These are phyloP conservation scores for Thalassoma bifasciatum DNA, from an alignment of 2,113 vertebrate genomes.

Conservation along the genomic window DNA sequence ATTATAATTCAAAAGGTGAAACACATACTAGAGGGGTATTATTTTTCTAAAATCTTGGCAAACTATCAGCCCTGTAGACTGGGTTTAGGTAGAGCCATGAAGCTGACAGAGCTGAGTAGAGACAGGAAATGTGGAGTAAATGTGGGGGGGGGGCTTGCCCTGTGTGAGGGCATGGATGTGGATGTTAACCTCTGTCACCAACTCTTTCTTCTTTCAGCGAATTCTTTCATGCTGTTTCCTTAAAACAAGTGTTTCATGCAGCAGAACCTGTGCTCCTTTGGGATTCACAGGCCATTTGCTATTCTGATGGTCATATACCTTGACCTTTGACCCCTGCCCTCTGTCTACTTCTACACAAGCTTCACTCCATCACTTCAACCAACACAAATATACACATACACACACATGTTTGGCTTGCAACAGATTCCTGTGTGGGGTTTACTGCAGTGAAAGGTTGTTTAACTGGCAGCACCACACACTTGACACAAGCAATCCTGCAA, in stretches of 20 bases:
- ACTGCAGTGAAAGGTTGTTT: conserved; percentile 43
- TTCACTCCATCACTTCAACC: conserved; percentile 43
- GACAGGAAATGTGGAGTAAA: conserved; percentile 24
- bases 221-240: conserved; percentile 41
- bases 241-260: conserved; percentile 31
- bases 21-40: conserved; percentile 51
- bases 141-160: conserved; percentile 31
- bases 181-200: conserved; percentile 61
- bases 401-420: conserved; percentile 22
- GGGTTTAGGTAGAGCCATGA: conserved; percentile 10
- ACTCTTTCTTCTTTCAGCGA: conserved; percentile 36
- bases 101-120: conserved; percentile 60
- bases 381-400: conserved; percentile 19
- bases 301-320: conserved; percentile 30
- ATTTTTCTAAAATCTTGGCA: conserved; percentile 68
- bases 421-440: conserved; percentile 36
- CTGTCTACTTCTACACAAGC: conserved; percentile 21
- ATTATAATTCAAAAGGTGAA: conserved; percentile 76
- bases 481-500: conserved; percentile 46
- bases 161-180: conserved; percentile 20
- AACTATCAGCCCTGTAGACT: conserved; percentile 56
- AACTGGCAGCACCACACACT: conserved; percentile 46
- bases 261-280: conserved; percentile 22
- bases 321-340: conserved; percentile 52
- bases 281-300: conserved; percentile 35